phyloP scores from a whole-genome alignment of 2,797 vertebrate genomes.

The Ptychobarbus kaznakovi region DNA sequence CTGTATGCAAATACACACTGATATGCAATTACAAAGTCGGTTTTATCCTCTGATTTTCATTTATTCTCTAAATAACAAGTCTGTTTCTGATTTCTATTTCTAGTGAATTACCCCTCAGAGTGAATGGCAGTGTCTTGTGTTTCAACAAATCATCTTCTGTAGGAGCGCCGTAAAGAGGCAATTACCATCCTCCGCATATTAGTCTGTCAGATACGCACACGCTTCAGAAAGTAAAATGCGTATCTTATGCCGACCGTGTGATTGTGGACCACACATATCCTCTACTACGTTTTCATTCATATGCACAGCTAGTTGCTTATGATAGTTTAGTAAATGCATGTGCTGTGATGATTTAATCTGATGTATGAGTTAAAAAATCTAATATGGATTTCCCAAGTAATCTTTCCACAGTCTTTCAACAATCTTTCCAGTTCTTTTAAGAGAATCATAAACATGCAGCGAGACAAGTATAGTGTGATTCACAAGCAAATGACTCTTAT shows the following conservation, averaged over 20 bases:
- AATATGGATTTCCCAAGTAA: neutral
- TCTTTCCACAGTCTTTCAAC: neutral
- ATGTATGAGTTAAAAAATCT: neutral
- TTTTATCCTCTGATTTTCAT: neutral
- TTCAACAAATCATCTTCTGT: conserved; percentile 48
- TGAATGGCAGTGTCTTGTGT: conserved; percentile 47
- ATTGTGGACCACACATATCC: conserved; percentile 18
- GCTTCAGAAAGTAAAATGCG: conserved; percentile 16
- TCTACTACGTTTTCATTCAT: neutral
- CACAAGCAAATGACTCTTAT: neutral
- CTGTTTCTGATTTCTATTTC: conserved; percentile 10
- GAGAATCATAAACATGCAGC: neutral
- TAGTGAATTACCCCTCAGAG: conserved; percentile 44
- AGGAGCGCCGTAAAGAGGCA: conserved; percentile 28
- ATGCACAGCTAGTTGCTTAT: neutral
- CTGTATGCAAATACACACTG: neutral
- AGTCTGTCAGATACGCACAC: conserved; percentile 26
- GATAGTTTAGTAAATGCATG: neutral
- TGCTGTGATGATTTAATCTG: neutral
- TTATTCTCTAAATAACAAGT: conserved; percentile 49
- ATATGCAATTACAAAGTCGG: conserved; percentile 1
- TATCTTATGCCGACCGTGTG: neutral
- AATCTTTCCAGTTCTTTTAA: neutral
- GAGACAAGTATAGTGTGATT: neutral
- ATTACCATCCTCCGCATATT: conserved; percentile 39